phyloP scores from a whole-genome alignment of 1,140 invertebrate genomes.

The Mizuhopecten yessoensis region DNA sequence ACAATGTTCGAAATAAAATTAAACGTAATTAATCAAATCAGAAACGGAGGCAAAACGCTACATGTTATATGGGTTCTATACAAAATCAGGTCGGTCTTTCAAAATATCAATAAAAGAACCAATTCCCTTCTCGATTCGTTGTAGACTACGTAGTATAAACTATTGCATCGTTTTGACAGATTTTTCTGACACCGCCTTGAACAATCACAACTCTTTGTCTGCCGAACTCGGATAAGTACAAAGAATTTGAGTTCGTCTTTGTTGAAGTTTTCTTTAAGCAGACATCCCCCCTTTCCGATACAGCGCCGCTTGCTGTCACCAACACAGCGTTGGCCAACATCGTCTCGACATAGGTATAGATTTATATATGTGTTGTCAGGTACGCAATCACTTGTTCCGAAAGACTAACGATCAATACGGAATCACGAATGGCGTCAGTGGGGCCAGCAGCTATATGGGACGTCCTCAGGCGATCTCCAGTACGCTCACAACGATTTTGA shows the following conservation, averaged over 20 bases:
- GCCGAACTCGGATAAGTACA: background rate
- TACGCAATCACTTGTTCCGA: background rate
- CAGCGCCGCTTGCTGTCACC: background rate
- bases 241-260: background rate
- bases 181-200: background rate
- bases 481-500: background rate
- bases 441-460: background rate
- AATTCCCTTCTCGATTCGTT: too few relatives aligned
- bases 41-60: background rate
- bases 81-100: too few relatives aligned
- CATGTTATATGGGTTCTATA: too few relatives aligned
- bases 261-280: background rate
- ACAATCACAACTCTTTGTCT: background rate
- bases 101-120: too few relatives aligned
- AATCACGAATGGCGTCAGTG: background rate
- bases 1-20: background rate
- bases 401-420: background rate
- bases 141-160: too few relatives aligned
- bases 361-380: background rate
- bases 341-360: background rate
- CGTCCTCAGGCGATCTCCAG: background rate
- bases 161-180: background rate
- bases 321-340: background rate
- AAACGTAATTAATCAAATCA: background rate
- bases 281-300: background rate